phyloP scores from a whole-genome alignment of 1,140 invertebrate species.

The Diorhabda elongata region DNA sequence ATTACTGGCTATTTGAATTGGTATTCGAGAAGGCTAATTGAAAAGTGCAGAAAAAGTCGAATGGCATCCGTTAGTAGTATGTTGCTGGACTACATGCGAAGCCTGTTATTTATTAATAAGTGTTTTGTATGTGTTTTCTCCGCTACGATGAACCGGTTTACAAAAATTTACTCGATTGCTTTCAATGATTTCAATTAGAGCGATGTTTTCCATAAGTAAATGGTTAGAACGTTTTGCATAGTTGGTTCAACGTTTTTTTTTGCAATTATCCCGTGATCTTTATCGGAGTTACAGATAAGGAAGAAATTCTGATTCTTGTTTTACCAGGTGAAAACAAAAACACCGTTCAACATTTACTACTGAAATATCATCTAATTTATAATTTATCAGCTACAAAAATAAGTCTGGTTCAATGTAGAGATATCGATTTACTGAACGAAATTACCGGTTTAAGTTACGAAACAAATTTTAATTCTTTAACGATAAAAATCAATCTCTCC shows the following conservation, averaged over 20 bases:
- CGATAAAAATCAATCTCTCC: too few species aligned
- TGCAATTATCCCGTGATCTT: too few species aligned
- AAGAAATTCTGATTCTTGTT: too few species aligned
- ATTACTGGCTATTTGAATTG: conserved; percentile 29
- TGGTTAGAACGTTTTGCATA: neutral
- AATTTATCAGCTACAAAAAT: too few species aligned
- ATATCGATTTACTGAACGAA: too few species aligned
- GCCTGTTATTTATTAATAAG: conserved; percentile 30
- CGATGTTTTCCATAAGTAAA: conserved; percentile 12
- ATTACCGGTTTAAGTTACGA: too few species aligned
- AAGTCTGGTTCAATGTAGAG: too few species aligned
- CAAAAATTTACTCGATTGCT: conserved; percentile 11
- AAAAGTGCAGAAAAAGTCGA: conserved; percentile 30
- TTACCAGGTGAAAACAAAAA: too few species aligned
- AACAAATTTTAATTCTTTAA: too few species aligned
- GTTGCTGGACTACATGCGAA: conserved; percentile 12
- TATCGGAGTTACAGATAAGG: too few species aligned
- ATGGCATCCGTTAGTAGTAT: conserved; percentile 26
- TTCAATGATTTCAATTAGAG: conserved; percentile 16
- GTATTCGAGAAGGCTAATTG: conserved; percentile 30
- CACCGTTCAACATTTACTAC: too few species aligned
- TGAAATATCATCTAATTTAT: too few species aligned
- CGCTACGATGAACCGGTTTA: conserved; percentile 19
- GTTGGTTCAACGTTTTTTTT: neutral
- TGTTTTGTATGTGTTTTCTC: conserved; percentile 25